phyloP scores from a whole-genome alignment of 2,113 vertebrate species.

The Cynoglossus semilaevis region DNA sequence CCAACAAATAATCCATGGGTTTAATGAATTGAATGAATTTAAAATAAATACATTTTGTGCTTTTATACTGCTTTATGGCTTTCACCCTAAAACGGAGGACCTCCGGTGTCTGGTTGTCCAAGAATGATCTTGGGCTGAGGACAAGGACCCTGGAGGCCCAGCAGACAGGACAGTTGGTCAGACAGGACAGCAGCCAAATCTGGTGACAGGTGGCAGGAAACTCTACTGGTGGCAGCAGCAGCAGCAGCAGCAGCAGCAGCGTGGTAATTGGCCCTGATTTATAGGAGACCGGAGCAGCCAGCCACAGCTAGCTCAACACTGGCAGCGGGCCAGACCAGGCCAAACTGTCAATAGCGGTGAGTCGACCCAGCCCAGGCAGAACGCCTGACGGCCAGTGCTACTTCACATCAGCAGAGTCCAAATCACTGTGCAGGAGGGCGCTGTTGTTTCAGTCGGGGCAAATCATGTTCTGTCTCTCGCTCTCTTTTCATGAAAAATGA shows the following conservation, averaged over 20 bases:
- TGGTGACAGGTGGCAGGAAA: conserved; percentile 60
- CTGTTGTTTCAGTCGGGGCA: neutral
- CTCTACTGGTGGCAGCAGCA: conserved; percentile 36
- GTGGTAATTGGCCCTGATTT: conserved; percentile 74
- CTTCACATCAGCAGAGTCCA: conserved; percentile 15
- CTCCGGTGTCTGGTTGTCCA: conserved; percentile 5
- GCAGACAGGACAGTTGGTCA: conserved; percentile 50
- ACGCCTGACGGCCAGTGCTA: conserved; percentile 18
- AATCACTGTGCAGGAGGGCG: conserved; percentile 11
- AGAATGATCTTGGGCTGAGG: conserved; percentile 13
- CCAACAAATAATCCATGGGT: no score
- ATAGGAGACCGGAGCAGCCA: conserved; percentile 62
- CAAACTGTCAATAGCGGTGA: conserved; percentile 59
- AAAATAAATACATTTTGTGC: no score
- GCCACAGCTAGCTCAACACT: conserved; percentile 52
- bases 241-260: conserved; percentile 22
- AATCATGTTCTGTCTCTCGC: conserved; percentile 3
- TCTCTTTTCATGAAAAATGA: conserved; percentile 29
- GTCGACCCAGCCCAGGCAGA: conserved; percentile 34
- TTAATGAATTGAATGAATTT: no score
- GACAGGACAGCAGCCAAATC: conserved; percentile 44
- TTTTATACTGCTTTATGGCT: neutral
- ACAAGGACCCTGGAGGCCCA: conserved; percentile 11
- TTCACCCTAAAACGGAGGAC: neutral
- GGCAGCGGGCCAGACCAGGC: conserved; percentile 57